These are phyloP conservation scores for Anser brachyrhynchus DNA, from an alignment of 2,113 vertebrate genomes.

Conservation along the genomic window DNA sequence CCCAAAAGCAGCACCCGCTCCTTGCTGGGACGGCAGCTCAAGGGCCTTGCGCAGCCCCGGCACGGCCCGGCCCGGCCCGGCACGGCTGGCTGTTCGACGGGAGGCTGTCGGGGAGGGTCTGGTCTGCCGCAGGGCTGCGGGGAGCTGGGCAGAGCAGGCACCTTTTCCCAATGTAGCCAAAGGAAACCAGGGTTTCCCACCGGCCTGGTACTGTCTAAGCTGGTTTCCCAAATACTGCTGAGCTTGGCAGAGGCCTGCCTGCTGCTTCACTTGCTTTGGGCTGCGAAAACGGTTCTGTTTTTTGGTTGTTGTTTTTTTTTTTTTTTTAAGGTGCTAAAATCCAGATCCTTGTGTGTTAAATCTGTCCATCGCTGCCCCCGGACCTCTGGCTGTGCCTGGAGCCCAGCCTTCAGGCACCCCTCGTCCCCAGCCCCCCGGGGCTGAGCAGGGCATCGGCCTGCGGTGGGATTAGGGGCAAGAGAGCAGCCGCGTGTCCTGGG, in stretches of 20 bases:
- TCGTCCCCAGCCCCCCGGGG: accelerated
- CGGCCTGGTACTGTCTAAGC: neutral
- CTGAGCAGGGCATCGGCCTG: neutral
- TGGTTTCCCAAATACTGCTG: constrained; percentile 7
- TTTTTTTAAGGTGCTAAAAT: constrained; percentile 61
- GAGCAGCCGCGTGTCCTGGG: accelerated
- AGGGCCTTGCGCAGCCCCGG: neutral
- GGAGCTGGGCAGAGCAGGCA: constrained; percentile 1
- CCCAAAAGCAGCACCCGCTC: neutral
- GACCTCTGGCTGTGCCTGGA: neutral
- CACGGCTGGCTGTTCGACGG: no score
- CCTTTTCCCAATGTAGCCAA: neutral
- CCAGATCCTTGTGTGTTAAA: neutral
- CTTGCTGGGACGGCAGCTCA: neutral
- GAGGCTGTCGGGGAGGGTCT: neutral
- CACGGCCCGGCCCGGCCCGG: accelerated
- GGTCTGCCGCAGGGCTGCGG: neutral
- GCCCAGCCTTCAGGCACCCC: neutral
- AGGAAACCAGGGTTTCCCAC: constrained; percentile 15
- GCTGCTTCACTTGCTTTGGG: neutral
- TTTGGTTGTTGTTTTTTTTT: neutral
- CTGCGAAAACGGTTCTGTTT: constrained; percentile 3
- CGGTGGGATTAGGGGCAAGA: neutral
- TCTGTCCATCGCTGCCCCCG: neutral
- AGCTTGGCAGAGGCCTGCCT: neutral